phyloP scores from a whole-genome alignment of 2,797 vertebrate species.

The Coluber constrictor region DNA sequence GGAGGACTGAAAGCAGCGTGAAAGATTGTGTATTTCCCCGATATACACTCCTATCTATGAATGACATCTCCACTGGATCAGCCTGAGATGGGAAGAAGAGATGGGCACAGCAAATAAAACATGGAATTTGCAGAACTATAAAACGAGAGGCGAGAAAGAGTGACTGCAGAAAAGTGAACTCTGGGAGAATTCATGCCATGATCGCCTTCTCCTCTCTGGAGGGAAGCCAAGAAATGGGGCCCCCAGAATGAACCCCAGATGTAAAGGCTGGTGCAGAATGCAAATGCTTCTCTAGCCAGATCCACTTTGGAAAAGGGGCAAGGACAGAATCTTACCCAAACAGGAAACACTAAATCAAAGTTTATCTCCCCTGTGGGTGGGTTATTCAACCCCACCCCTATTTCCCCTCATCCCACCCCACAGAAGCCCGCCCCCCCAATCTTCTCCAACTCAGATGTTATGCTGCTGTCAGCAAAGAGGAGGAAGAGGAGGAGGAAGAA shows the following conservation, averaged over 20 bases:
- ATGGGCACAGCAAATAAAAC: not conserved
- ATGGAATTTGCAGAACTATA: not conserved
- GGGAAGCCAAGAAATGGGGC: not conserved
- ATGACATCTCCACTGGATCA: not conserved
- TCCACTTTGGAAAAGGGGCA: not conserved
- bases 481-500: not conserved
- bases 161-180: not conserved
- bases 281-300: not conserved
- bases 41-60: not conserved
- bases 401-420: not conserved
- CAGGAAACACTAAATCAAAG: constrained; percentile 59
- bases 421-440: not conserved
- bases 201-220: not conserved
- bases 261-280: not conserved
- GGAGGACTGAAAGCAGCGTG: not conserved
- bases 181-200: not conserved
- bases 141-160: not conserved
- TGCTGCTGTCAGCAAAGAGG: constrained; percentile 12
- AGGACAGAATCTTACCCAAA: not conserved
- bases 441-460: constrained; percentile 35
- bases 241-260: not conserved
- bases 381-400: not conserved
- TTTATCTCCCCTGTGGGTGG: not conserved
- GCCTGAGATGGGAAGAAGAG: not conserved
- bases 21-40: not conserved